Evolutionary conservation across 1,140 invertebrate species (phyloP).

Genomic region (Kradibia gibbosae): DNA sequence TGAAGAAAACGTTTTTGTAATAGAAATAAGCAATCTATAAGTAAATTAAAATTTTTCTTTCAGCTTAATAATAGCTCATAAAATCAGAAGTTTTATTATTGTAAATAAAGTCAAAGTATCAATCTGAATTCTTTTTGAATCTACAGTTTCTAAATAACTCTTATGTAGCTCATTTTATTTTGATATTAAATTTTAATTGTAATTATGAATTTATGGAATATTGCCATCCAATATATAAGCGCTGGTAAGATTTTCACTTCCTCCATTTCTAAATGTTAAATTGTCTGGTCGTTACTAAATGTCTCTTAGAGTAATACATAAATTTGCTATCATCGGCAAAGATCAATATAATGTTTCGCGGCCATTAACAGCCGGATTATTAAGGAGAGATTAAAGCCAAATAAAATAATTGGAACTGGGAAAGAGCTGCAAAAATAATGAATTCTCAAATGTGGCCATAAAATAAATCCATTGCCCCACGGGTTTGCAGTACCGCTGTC

Average conservation of each 20-base stretch:
- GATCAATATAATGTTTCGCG: background rate
- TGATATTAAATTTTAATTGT: constrained; percentile 25
- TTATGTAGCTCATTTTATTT: background rate
- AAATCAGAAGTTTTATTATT: background rate
- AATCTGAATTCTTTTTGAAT: background rate
- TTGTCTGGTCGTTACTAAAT: background rate
- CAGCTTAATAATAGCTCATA: background rate
- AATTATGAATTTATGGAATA: constrained; percentile 3
- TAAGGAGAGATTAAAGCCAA: background rate
- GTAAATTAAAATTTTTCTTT: background rate
- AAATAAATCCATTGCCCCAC: background rate
- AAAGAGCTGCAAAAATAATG: background rate
- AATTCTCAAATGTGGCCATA: background rate
- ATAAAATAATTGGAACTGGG: background rate
- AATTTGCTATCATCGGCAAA: background rate
- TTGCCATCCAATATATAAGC: background rate
- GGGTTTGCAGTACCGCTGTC: background rate
- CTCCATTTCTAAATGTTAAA: background rate
- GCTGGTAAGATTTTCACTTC: constrained; percentile 8
- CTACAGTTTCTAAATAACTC: background rate
- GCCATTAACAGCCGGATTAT: background rate
- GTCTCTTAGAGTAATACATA: background rate
- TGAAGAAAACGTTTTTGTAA: too few relatives aligned
- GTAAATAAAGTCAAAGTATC: background rate
- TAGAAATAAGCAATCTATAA: too few relatives aligned